phyloP scores from a whole-genome alignment of 2,888 invertebrate genomes.

The Lepidochitona cinerea region DNA sequence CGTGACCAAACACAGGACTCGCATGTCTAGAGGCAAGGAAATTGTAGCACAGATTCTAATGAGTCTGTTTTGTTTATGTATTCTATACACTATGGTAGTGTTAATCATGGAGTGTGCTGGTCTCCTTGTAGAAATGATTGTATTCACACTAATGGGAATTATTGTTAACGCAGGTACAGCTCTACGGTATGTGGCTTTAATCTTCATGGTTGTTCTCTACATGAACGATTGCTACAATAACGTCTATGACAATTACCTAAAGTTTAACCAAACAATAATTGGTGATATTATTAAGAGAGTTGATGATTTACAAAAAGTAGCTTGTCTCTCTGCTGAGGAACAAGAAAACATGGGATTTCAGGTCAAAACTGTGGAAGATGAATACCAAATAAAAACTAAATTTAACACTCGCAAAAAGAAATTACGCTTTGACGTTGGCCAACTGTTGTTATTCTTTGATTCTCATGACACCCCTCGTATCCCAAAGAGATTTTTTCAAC shows the following conservation, averaged over 20 bases:
- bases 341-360: conserved; percentile 36
- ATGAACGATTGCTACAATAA: conserved; percentile 44
- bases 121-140: conserved; percentile 32
- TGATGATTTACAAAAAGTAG: conserved; percentile 27
- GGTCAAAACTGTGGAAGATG: conserved; percentile 23
- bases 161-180: conserved; percentile 35
- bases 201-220: conserved; percentile 38
- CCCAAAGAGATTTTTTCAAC: conserved; percentile 34
- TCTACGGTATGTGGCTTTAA: conserved; percentile 30
- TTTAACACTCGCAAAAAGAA: background rate
- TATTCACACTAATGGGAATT: conserved; percentile 38
- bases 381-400: conserved; percentile 13
- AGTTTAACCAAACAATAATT: conserved; percentile 43
- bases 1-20: background rate
- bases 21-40: background rate
- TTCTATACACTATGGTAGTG: conserved; percentile 17
- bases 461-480: conserved; percentile 36
- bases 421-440: conserved; percentile 39
- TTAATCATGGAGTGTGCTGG: conserved; percentile 38
- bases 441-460: conserved; percentile 41
- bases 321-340: conserved; percentile 14
- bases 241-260: conserved; percentile 44
- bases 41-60: background rate
- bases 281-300: conserved; percentile 29
- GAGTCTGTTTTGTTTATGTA: background rate